Evolutionary conservation across 2,888 invertebrate genomes (phyloP).

Genomic region (Idaea aversata): DNA sequence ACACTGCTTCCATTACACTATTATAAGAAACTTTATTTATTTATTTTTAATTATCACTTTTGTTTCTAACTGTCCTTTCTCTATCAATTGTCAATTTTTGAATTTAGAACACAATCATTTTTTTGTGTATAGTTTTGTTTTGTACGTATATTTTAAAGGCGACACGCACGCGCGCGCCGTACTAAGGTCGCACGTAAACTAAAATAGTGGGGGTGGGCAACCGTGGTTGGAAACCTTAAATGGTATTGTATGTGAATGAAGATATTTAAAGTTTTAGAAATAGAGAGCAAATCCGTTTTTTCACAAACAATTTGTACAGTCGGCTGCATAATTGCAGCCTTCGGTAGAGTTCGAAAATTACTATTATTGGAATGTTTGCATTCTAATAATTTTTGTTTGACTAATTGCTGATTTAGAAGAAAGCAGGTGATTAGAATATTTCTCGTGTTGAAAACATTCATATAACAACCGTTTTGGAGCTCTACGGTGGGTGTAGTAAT

Average conservation of each 20-base stretch:
- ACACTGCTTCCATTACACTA: not conserved
- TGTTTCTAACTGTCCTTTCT: not conserved
- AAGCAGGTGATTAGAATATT: too few species aligned
- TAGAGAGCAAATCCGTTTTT: not conserved
- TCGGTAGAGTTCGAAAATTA: too few species aligned
- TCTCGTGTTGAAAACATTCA: too few species aligned
- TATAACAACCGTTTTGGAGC: too few species aligned
- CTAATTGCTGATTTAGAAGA: too few species aligned
- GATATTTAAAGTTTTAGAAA: not conserved
- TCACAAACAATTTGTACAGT: too few species aligned
- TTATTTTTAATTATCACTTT: not conserved
- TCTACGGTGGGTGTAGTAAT: too few species aligned
- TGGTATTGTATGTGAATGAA: conserved; percentile 35
- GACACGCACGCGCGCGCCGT: conserved; percentile 43
- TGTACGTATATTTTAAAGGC: conserved; percentile 7
- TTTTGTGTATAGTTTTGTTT: conserved; percentile 24
- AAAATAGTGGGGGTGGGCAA: conserved; percentile 36
- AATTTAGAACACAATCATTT: conserved; percentile 1
- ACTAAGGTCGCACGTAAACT: conserved; percentile 57
- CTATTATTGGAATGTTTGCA: too few species aligned
- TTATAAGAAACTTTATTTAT: not conserved
- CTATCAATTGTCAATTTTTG: not conserved
- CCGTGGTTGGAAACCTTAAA: conserved; percentile 47
- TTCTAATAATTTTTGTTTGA: too few species aligned
- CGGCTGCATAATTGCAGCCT: too few species aligned